Percentiles rank a stretch among this genome's conserved stretches.
Evolutionary conservation across 2,888 invertebrate species (phyloP).

Genomic region (Mechanitis messenoides): DNA sequence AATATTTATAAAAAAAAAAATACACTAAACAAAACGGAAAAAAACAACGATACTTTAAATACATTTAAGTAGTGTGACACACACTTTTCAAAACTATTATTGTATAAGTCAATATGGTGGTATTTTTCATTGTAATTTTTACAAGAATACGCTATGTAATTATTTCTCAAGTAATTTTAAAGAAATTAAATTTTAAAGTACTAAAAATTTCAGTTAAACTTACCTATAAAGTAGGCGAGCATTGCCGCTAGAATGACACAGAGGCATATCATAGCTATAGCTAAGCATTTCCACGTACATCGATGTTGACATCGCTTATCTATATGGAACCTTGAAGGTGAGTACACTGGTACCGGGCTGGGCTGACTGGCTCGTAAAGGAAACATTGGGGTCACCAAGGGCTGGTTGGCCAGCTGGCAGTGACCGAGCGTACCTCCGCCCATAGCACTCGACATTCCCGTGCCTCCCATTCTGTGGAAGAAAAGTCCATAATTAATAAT

Average conservation of each 20-base stretch:
- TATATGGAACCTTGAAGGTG: slow-evolving; percentile 95
- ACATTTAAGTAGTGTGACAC: no score
- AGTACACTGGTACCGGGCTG: slow-evolving; percentile 85
- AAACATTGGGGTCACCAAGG: slow-evolving; percentile 92
- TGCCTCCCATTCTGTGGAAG: slow-evolving; percentile 70
- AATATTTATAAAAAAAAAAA: no score
- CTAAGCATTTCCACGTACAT: slow-evolving; percentile 98
- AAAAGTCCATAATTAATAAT: slow-evolving; percentile 26
- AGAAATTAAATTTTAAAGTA: no score
- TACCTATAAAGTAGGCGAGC: slow-evolving; percentile 97
- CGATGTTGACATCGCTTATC: slow-evolving; percentile 95
- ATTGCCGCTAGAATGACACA: slow-evolving; percentile 93
- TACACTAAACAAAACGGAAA: no score
- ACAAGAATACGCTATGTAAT: no score
- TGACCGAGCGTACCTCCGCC: slow-evolving; percentile 80
- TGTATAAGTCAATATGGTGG: no score
- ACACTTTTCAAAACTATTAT: no score
- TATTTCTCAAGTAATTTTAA: no score
- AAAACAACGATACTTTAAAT: no score
- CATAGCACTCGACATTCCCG: slow-evolving; percentile 76
- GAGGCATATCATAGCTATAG: slow-evolving; percentile 93
- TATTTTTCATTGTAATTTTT: no score
- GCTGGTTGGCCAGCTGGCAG: slow-evolving; percentile 83
- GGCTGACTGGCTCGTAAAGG: slow-evolving; percentile 90
- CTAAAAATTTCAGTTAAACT: slow-evolving; percentile 47